Conservation (phyloP, 2,113 vertebrate genomes). For the Ceuthmochares aereus region DNA sequence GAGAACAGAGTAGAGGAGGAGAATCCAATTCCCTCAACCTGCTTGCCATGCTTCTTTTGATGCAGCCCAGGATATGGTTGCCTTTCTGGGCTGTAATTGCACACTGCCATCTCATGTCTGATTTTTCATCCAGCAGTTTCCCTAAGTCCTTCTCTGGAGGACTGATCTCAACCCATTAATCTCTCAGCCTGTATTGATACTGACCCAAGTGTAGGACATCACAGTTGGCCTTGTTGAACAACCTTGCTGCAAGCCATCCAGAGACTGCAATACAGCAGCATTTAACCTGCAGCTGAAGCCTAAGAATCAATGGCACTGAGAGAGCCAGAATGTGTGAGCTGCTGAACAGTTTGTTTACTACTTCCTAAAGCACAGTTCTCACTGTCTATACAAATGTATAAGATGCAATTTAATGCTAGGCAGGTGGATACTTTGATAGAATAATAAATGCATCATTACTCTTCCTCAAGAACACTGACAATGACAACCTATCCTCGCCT, state of each 20-base stretch:
- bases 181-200: not conserved
- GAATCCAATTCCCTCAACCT: not conserved
- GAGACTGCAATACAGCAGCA: not conserved
- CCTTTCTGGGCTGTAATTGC: not conserved
- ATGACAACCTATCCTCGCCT: not conserved
- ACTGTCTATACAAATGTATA: not conserved
- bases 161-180: not conserved
- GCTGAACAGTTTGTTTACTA: not conserved
- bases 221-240: not conserved
- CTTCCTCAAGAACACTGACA: not conserved
- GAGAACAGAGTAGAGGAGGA: rapidly evolving
- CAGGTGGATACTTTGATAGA: not conserved
- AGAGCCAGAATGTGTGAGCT: not conserved
- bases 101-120: rapidly evolving
- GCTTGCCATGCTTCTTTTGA: not conserved
- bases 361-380: not conserved
- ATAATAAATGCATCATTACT: not conserved
- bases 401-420: not conserved
- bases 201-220: not conserved
- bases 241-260: not conserved
- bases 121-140: not conserved
- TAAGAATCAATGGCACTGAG: not conserved
- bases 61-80: not conserved
- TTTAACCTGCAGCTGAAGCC: not conserved
- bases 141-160: not conserved